Percentiles rank a stretch among this genome's conserved stretches.
Evolutionary conservation across 1,140 invertebrate genomes (phyloP).

Genomic region (Popillia japonica): DNA sequence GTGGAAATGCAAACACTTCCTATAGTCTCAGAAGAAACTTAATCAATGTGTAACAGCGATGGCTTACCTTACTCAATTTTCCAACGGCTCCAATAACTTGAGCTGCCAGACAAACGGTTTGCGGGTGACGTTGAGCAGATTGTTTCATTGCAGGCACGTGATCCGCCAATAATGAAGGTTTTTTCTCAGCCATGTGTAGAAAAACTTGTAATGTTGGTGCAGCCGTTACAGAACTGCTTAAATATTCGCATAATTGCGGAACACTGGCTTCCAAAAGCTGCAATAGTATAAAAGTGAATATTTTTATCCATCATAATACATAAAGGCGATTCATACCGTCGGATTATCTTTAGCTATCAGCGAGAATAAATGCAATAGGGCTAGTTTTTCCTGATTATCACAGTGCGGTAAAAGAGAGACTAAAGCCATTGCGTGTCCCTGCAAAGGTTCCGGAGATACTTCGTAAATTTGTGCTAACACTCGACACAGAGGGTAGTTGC

Average conservation of each 20-base stretch:
- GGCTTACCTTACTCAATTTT: slow-evolving; percentile 68
- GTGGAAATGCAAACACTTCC: too few relatives aligned
- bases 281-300: slow-evolving; percentile 52
- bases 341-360: slow-evolving; percentile 83
- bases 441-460: slow-evolving; percentile 83
- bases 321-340: slow-evolving; percentile 64
- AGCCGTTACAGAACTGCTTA: slow-evolving; percentile 67
- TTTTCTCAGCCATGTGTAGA: slow-evolving; percentile 74
- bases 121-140: slow-evolving; percentile 73
- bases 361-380: slow-evolving; percentile 81
- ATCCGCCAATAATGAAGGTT: slow-evolving; percentile 72
- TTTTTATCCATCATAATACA: background rate
- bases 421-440: slow-evolving; percentile 83
- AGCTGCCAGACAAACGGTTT: slow-evolving; percentile 70
- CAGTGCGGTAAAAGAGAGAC: slow-evolving; percentile 82
- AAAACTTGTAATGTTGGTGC: slow-evolving; percentile 78
- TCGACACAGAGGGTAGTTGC: slow-evolving; percentile 84
- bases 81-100: slow-evolving; percentile 72
- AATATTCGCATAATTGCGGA: slow-evolving; percentile 78
- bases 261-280: slow-evolving; percentile 79
- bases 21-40: too few relatives aligned
- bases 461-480: slow-evolving; percentile 89
- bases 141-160: slow-evolving; percentile 73
- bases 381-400: slow-evolving; percentile 83
- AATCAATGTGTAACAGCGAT: background rate